A percentile compares a stretch with the other conserved stretches of the same genome.
These are phyloP conservation scores for Araneus ventricosus DNA, from an alignment of 1,140 invertebrate species.

Conservation along the genomic window DNA sequence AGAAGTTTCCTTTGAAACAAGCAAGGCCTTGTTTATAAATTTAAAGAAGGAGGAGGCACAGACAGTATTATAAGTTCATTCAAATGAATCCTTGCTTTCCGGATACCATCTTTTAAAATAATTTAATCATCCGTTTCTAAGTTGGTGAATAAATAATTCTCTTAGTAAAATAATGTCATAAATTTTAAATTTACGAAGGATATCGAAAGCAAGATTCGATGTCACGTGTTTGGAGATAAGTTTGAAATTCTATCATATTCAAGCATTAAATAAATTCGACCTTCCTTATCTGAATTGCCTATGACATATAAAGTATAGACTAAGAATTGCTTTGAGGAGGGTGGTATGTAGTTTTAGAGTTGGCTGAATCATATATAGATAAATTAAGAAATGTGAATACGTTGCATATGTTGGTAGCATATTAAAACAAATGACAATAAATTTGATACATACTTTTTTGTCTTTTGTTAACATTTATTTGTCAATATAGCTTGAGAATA, in stretches of 20 bases:
- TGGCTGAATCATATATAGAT: too few relatives aligned
- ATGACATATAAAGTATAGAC: not conserved
- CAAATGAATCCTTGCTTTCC: not conserved
- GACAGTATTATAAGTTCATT: not conserved
- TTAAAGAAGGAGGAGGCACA: not conserved
- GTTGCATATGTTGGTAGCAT: too few relatives aligned
- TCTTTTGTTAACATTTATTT: too few relatives aligned
- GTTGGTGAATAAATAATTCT: not conserved
- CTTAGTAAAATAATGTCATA: not conserved
- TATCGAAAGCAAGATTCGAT: not conserved
- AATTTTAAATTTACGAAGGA: not conserved
- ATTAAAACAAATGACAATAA: too few relatives aligned
- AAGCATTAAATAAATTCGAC: not conserved
- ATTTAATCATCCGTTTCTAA: not conserved
- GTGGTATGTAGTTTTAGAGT: too few relatives aligned
- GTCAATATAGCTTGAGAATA: too few relatives aligned
- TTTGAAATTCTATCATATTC: not conserved
- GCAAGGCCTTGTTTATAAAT: not conserved
- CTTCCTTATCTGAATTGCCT: not conserved
- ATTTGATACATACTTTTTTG: too few relatives aligned
- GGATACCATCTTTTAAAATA: not conserved
- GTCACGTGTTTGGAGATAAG: not conserved
- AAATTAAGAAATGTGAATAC: too few relatives aligned
- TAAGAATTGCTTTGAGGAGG: not conserved
- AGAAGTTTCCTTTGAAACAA: not conserved